These are phyloP conservation scores for Hiodon tergisus DNA, from an alignment of 2,113 vertebrate species.

Conservation along the genomic window DNA sequence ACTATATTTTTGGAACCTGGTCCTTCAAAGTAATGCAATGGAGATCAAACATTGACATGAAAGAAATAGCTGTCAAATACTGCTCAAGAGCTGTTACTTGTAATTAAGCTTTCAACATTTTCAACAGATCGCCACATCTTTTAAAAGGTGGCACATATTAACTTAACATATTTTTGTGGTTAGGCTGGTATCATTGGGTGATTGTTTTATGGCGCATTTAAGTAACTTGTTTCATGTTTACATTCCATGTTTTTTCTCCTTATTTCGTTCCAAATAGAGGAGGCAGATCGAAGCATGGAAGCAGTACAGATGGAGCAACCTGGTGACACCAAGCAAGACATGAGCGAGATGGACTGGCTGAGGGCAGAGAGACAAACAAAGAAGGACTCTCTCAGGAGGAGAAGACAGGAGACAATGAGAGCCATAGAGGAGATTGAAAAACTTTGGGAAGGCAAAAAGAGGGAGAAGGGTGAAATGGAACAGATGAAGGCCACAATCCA, in stretches of 20 bases:
- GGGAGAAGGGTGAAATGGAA: constrained; percentile 35
- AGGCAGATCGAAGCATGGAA: constrained; percentile 31
- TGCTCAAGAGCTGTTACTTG: no score
- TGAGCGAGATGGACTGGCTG: constrained; percentile 22
- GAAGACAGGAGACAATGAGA: constrained; percentile 37
- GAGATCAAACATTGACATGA: neutral
- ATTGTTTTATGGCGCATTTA: constrained; percentile 13
- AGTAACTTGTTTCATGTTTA: neutral
- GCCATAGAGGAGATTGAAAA: constrained; percentile 44
- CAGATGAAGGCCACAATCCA: constrained; percentile 38
- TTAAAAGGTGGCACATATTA: no score
- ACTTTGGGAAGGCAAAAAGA: constrained; percentile 43
- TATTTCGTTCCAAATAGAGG: constrained; percentile 44
- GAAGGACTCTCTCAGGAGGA: constrained; percentile 41
- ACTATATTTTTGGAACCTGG: neutral
- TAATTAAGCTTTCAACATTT: neutral
- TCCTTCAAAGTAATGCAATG: neutral
- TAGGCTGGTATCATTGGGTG: neutral
- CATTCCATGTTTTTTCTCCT: no score
- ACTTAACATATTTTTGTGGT: neutral
- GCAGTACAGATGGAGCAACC: constrained; percentile 35
- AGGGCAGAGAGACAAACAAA: constrained; percentile 24
- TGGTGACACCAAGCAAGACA: constrained; percentile 30
- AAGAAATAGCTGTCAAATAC: no score
- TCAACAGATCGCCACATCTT: no score